Evolutionary conservation across 2,888 invertebrate genomes (phyloP).

Genomic region (Chloroclysta siterata): DNA sequence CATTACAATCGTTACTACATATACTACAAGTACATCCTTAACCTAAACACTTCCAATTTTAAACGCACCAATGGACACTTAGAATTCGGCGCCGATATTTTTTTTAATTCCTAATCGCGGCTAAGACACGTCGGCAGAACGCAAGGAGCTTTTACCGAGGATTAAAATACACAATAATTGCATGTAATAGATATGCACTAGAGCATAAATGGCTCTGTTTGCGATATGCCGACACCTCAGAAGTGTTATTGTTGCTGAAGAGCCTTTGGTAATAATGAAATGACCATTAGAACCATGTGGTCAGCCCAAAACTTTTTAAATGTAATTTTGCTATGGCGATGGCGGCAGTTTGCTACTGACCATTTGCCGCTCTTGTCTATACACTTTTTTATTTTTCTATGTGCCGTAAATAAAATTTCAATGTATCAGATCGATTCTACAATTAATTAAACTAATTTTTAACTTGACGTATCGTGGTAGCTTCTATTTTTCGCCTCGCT

Average conservation of each 20-base stretch:
- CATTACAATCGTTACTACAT: no score
- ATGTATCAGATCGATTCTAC: conserved; percentile 6
- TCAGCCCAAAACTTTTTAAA: conserved; percentile 28
- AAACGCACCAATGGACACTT: conserved; percentile 66
- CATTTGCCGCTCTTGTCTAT: not conserved
- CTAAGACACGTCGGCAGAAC: conserved; percentile 49
- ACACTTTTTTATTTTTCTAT: not conserved
- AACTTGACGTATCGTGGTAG: conserved; percentile 64
- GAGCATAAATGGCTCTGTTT: conserved; percentile 74
- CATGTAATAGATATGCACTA: conserved; percentile 82
- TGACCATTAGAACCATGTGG: conserved; percentile 44
- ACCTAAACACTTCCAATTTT: conserved; percentile 46
- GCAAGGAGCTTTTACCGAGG: conserved; percentile 61
- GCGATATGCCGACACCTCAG: conserved; percentile 66
- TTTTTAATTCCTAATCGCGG: conserved; percentile 49
- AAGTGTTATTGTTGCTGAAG: conserved; percentile 51
- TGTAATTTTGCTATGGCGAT: not conserved
- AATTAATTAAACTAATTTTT: conserved; percentile 35
- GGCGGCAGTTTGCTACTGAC: not conserved
- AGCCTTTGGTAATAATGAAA: conserved; percentile 45
- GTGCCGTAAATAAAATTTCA: not conserved
- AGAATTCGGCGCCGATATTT: conserved; percentile 60
- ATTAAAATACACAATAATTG: conserved; percentile 66
- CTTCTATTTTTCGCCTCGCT: conserved; percentile 60
- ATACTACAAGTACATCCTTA: conserved; percentile 39